Evolutionary conservation across 30 jellyfish, hydroid and myxozoan species (phyloP).

Genomic region (Hydra vulgaris): DNA sequence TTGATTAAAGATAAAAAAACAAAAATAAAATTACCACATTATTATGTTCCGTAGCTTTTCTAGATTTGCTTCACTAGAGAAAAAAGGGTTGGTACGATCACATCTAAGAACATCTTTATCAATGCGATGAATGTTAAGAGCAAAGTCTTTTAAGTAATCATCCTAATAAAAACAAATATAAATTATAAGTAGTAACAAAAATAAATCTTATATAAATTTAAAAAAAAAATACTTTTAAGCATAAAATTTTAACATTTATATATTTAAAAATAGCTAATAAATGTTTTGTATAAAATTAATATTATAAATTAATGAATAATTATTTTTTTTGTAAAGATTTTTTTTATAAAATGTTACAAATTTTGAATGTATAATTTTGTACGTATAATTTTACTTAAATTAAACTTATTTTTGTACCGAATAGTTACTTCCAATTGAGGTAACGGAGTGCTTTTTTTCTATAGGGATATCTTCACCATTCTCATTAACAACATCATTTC

Average conservation of each 20-base stretch:
- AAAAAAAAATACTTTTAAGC: too few relatives aligned
- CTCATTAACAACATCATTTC: constrained; percentile 20
- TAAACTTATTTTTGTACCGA: too few relatives aligned
- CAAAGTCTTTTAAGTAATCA: constrained; percentile 77
- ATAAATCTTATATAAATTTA: not conserved
- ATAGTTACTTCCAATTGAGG: constrained; percentile 29
- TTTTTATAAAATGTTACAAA: too few relatives aligned
- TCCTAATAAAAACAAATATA: constrained; percentile 54
- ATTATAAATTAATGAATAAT: too few relatives aligned
- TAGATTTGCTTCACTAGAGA: constrained; percentile 47
- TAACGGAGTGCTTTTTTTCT: not conserved
- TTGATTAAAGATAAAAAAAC: too few relatives aligned
- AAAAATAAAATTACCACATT: constrained; percentile 48
- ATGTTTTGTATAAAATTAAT: too few relatives aligned
- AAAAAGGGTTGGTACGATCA: constrained; percentile 90
- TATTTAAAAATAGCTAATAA: too few relatives aligned
- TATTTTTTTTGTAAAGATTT: too few relatives aligned
- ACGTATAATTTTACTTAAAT: too few relatives aligned
- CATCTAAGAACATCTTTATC: constrained; percentile 96
- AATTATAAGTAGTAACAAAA: too few relatives aligned
- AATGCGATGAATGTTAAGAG: constrained; percentile 92
- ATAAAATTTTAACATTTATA: too few relatives aligned
- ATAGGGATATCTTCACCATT: constrained; percentile 36
- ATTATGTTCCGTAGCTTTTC: constrained; percentile 76
- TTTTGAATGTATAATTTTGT: too few relatives aligned